Evolutionary conservation across 1,140 invertebrate species (phyloP), one percentile per base, ranked within the genome.

Genomic region (Drosophila guanche): DNA sequence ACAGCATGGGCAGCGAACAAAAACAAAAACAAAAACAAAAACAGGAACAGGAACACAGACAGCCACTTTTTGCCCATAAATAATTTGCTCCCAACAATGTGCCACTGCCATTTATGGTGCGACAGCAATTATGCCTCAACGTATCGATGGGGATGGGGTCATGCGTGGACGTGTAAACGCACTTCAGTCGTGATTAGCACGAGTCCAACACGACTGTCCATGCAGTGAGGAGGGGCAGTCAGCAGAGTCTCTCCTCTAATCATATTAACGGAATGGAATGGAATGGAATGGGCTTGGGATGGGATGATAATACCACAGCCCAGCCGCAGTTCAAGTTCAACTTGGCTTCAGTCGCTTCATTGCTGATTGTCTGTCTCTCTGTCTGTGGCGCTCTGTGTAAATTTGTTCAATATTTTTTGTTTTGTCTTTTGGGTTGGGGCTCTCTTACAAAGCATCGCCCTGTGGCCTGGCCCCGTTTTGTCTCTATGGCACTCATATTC

Each of bases 111-210:
- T 12, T 37, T 12, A 37, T 37, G 33, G 33, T 10, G 33, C 33
- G 10, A 37, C 33, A 12, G 33, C 33, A 12, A 37, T 37, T 37
- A 37, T 12, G 33, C 10, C 12, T 10, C 10, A 12, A 12, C 20
- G 40, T 40, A 33, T 61, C 40, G 58, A 54, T 54, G 59, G 59
- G 40, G 58, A 54, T 54, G 59, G 59, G 40, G 22, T 20, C 53
- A 57, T 41, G 16, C 16, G 16, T 22, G 40, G 45, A 56, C 43
- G 33, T 37, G 10, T 37, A 37, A 68, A 73, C 70, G 69, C 70
- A 73, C 56, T 60, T 25, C 58, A 65, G 57, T 73, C 70, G 70
- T 73, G 69, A 73, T 73, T 47, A 73, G 16, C 70, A 73, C 65
- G 67, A 22, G 65, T 70, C 41, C 47, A 66, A 52, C 59, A 63